phyloP scores from a whole-genome alignment of 2,888 invertebrate species.

The Caenorhabditis panamensis region DNA sequence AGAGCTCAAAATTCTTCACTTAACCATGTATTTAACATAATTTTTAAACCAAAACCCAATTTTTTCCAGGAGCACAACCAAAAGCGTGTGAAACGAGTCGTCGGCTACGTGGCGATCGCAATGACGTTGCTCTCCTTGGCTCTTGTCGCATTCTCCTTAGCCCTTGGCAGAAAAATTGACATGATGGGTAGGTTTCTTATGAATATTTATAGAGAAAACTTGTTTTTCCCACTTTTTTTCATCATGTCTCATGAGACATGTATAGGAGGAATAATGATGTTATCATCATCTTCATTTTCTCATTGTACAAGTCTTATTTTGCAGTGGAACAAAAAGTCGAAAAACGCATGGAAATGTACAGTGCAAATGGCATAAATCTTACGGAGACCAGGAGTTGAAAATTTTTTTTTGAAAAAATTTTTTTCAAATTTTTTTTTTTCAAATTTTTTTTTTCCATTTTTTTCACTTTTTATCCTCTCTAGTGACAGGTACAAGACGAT shows the following conservation, averaged over 20 bases:
- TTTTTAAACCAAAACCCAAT: no score
- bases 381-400: conserved; percentile 43
- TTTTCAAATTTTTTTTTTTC: no score
- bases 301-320: conserved; percentile 13
- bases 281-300: not conserved
- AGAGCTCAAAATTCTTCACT: no score
- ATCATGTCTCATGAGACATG: not conserved
- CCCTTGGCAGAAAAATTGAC: conserved; percentile 80
- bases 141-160: conserved; percentile 77
- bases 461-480: no score
- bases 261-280: no score
- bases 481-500: not conserved
- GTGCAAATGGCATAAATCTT: conserved; percentile 47
- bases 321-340: conserved; percentile 62
- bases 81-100: conserved; percentile 77
- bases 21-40: no score
- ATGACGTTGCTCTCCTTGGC: conserved; percentile 75
- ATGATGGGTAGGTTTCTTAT: conserved; percentile 72
- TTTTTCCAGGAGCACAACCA: conserved; percentile 72
- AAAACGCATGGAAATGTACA: conserved; percentile 58
- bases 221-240: no score
- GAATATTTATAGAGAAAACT: not conserved
- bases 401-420: not conserved
- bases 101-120: conserved; percentile 75
- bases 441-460: no score